A percentile compares a stretch with the other conserved stretches of the same genome.
These are phyloP conservation scores for Esox niger DNA, from an alignment of 2,113 vertebrate species.

Conservation along the genomic window DNA sequence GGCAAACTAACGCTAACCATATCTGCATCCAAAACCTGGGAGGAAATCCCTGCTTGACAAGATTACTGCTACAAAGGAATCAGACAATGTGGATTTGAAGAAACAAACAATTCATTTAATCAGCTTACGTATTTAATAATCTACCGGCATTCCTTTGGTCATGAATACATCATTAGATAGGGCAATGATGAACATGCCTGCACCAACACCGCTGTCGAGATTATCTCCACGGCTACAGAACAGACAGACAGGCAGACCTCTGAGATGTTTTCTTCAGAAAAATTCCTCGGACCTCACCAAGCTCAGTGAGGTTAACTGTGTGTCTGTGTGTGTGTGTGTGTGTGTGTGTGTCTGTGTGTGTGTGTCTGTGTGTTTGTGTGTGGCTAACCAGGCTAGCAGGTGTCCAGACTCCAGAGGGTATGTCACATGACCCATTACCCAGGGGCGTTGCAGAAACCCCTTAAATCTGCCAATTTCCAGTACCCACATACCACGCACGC, in stretches of 20 bases:
- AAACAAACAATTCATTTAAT: conserved; percentile 47
- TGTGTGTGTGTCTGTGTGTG: too few relatives aligned
- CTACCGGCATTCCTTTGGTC: conserved; percentile 25
- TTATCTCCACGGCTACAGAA: conserved; percentile 19
- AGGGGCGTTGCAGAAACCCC: conserved; percentile 27
- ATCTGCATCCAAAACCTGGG: conserved; percentile 42
- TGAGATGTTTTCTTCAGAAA: conserved; percentile 27
- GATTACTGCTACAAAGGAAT: conserved; percentile 36
- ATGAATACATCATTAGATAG: conserved; percentile 36
- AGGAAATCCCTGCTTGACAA: conserved; percentile 34
- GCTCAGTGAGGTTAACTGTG: too few relatives aligned
- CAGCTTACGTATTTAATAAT: conserved; percentile 37
- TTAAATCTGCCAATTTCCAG: conserved; percentile 42
- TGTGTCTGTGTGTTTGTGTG: too few relatives aligned
- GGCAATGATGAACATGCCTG: conserved; percentile 25
- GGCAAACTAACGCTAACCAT: conserved; percentile 8
- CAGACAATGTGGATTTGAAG: conserved; percentile 8
- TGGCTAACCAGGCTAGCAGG: conserved; percentile 18
- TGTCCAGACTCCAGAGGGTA: conserved; percentile 6
- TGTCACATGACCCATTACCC: conserved; percentile 36
- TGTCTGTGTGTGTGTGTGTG: too few relatives aligned
- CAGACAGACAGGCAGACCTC: conserved; percentile 3
- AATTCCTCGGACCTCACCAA: background rate
- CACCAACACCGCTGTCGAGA: conserved; percentile 23
- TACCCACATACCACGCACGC: background rate